phyloP scores from a whole-genome alignment of 2,888 invertebrate species.

The Schizotus pectinicornis region DNA sequence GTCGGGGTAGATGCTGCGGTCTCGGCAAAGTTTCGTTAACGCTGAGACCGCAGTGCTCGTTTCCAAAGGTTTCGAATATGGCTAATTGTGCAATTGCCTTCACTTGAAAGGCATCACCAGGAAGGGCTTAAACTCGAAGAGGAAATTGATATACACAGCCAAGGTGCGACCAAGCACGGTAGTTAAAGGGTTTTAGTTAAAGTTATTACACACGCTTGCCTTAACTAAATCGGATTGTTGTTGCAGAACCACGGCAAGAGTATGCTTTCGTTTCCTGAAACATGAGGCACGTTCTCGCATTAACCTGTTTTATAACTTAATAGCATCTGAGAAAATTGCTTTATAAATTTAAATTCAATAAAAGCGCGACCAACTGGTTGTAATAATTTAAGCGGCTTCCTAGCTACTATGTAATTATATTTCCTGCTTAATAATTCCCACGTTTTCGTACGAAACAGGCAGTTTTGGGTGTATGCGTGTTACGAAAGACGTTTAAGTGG shows the following conservation, averaged over 20 bases:
- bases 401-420: constrained; percentile 12
- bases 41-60: no score
- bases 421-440: constrained; percentile 17
- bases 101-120: constrained; percentile 19
- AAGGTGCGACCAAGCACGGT: constrained; percentile 25
- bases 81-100: constrained; percentile 11
- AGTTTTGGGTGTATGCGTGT: no score
- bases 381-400: constrained; percentile 20
- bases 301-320: constrained; percentile 19
- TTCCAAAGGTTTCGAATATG: background rate
- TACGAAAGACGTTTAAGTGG: no score
- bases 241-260: constrained; percentile 11
- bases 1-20: no score
- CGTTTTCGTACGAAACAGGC: background rate
- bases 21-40: no score
- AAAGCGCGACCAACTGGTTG: constrained; percentile 11
- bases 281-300: constrained; percentile 16
- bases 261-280: constrained; percentile 17
- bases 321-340: constrained; percentile 19
- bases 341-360: constrained; percentile 24
- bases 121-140: constrained; percentile 12
- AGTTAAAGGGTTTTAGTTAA: constrained; percentile 27
- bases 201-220: constrained; percentile 26
- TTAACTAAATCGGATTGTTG: constrained; percentile 27
- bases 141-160: constrained; percentile 22